These are phyloP conservation scores for Heliconius aoede DNA, from an alignment of 2,888 invertebrate species.

Conservation along the genomic window DNA sequence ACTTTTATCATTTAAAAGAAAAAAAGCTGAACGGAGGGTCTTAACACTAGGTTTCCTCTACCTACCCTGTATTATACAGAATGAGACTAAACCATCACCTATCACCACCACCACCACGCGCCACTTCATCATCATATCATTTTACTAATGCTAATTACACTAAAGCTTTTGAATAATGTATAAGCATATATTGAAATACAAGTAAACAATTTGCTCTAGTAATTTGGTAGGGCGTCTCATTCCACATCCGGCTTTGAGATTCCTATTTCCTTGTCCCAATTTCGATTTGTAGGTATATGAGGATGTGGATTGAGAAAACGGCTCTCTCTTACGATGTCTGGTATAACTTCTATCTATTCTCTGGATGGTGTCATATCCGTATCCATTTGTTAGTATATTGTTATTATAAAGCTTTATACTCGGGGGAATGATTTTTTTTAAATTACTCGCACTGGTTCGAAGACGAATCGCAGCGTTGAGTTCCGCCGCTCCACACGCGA, in stretches of 20 bases:
- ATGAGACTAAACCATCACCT: too few species aligned
- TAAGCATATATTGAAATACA: slow-evolving; percentile 4
- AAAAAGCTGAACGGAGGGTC: too few species aligned
- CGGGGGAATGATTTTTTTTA: background rate
- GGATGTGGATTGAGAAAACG: slow-evolving; percentile 1
- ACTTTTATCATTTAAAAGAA: too few species aligned
- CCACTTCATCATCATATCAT: background rate
- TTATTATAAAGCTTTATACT: background rate
- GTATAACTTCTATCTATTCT: background rate
- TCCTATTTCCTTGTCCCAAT: slow-evolving; percentile 17
- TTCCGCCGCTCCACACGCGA: background rate
- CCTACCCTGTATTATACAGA: too few species aligned
- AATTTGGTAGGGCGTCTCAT: slow-evolving; percentile 18
- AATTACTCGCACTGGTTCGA: background rate
- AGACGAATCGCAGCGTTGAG: background rate
- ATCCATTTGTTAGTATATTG: background rate
- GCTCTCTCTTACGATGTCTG: slow-evolving; percentile 3
- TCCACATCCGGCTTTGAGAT: slow-evolving; percentile 16
- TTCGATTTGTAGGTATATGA: slow-evolving; percentile 3
- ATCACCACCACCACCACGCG: too few species aligned
- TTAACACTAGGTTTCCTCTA: too few species aligned
- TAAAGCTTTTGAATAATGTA: background rate
- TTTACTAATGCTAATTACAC: background rate
- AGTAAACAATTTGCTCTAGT: background rate
- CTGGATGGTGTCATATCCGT: background rate